Conservation (phyloP, 2,888 invertebrate species). For the Polyommatus iphigenia region DNA sequence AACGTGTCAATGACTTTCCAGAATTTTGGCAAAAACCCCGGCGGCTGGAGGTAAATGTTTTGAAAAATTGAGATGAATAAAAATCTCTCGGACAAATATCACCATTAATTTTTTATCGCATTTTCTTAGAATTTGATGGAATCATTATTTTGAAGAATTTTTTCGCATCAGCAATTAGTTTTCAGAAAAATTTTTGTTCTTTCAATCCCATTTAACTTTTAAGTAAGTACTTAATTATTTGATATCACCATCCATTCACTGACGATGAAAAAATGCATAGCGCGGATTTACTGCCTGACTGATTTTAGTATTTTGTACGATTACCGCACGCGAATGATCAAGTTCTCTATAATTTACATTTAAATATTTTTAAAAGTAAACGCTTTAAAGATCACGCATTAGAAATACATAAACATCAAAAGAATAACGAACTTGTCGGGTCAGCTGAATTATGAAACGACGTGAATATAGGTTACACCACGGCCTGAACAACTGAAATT, state of each 20-base stretch:
- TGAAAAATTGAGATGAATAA: not conserved
- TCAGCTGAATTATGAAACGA: not conserved
- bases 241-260: too few relatives aligned
- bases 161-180: not conserved
- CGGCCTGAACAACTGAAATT: slow-evolving; percentile 29
- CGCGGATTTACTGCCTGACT: too few relatives aligned
- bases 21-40: slow-evolving; percentile 3
- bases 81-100: not conserved
- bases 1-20: slow-evolving; percentile 26
- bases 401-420: not conserved
- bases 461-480: slow-evolving; percentile 18
- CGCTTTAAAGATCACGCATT: not conserved
- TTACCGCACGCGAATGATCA: too few relatives aligned
- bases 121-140: not conserved
- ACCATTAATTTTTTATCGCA: not conserved
- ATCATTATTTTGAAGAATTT: not conserved
- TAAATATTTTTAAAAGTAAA: too few relatives aligned
- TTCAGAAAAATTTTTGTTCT: not conserved
- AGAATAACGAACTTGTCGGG: not conserved
- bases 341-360: not conserved
- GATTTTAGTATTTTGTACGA: too few relatives aligned
- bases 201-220: not conserved
- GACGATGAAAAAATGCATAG: too few relatives aligned
- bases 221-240: not conserved
- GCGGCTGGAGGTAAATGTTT: not conserved